Evolutionary conservation across 2,797 vertebrate genomes (phyloP), one percentile per base, ranked within the genome.

Genomic region (Crax fasciolata): DNA sequence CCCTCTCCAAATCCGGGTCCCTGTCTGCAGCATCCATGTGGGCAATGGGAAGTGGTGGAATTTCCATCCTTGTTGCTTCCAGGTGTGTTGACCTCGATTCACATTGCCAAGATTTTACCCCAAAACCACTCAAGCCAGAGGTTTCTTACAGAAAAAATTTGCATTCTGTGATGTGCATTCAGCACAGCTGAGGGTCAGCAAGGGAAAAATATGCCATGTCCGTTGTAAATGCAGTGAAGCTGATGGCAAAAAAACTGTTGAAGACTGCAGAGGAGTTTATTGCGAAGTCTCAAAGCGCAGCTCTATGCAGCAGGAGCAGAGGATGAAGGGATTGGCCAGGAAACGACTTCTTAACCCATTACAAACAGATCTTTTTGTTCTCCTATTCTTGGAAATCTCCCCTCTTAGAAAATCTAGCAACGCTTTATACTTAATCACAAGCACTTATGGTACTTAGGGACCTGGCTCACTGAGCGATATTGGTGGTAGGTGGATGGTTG

Each of bases 11-110:
- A 41, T 1, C 27, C 13, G 2, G 11, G 10, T 32, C 43, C n/a
- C 10, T 27, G 17, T 19, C 25, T 17, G 8, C 18, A 30, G 43
- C 6, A 8, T 10, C 28, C 5, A 51, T 3, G 0, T 1, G 1
- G 51, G 73, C 24, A 70, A 4, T 0, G 1, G 67, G 71, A 27
- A 62, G 7, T 25, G 24, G 48, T 4, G 16, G 2, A 19, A 2
- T 2, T 41, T 51, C 58, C 32, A n/a, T 7, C 18, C 25, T 57
- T 18, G 2, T 5, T n/a, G 15, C 49, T 54, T 39, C 25, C 1
- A 16, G 16, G 8, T 48, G 87, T 35, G 5, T 35, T 17, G 18
- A 8, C 1, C 13, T 71, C 46, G 8, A 4, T 19, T 48, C 8
- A 4, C 2, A 1, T 41, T 68, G 30, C 25, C 21, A 16, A 55